Base-by-base conservation (phyloP, 2,888 invertebrate species). In the Globia sparganii region DNA sequence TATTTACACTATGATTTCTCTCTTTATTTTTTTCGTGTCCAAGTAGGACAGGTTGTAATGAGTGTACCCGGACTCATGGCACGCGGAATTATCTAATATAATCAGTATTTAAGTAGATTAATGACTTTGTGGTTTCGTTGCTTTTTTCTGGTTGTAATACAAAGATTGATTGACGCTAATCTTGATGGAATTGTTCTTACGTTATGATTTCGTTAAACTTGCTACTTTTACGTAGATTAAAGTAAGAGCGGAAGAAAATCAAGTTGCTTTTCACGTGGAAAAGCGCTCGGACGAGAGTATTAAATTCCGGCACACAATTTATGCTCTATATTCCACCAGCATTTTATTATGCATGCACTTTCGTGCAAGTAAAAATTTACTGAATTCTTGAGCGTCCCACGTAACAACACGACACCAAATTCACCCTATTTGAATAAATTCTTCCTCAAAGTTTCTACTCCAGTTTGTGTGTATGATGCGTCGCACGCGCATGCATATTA, bases 371-470 rank as follows among this genome's bases (percentile, higher is more conserved):
- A 66, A 70, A 81, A 64, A 82, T 78, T 72, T 40, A 34, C 59
- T 37, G 53, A 53, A 82, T 78, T 78, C 83, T 66, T 69, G n/a
- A 21, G 69, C 46, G 40, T 56, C 31, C 4, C 31, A 68, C 70
- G 69, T 78, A 74, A 67, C 83, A 31, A 66, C 65, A 76, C 37
- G 53, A 62, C 28, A 58, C 71, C 43, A 59, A 86, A 80, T 74
- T 79, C 66, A 21, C 56, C 18, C 18, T 40, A 83, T 88, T 81
- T 81, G 25, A 83, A 87, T 87, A 83, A 88, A 87, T 88, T 81
- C 79, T 76, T 70, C 13, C 25, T 75, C 61, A 72, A 80, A 83
- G 78, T 86, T 87, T 87, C 87, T 83, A 88, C 80, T 83, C 69
- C 69, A 85, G 67, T 80, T 85, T 62, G 70, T 70, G 76, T 73